Evolutionary conservation across 2,888 invertebrate genomes (phyloP), one percentile per base, ranked within the genome.

Genomic region (Acanthosepion esculentum): DNA sequence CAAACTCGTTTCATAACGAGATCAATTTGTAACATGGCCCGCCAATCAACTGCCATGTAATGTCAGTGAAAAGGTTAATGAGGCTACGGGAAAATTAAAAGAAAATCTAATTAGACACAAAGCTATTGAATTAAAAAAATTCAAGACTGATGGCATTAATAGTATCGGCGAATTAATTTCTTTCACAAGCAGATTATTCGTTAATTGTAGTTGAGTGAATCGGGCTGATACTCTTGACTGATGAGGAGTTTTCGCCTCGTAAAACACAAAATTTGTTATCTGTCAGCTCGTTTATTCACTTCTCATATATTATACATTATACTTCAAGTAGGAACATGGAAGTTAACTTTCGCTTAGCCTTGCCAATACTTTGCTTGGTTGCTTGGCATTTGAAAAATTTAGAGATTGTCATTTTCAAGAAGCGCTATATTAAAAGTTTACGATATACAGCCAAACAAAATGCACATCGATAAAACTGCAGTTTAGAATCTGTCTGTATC

Each of bases 91-190:
- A 78, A 78, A 78, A 78, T 78, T 78, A 78, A n/a, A 78, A 78
- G n/a, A n/a, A 78, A 78, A 78, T 78, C 78, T 78, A 78, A 78
- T 78, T 78, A 78, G n/a, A 78, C n/a, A 78, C 78, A 78, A n/a
- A 78, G 33, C n/a, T 78, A 78, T 78, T 78, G 78, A 78, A 59
- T 78, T 33, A 78, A 78, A 78, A 78, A 78, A 78, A n/a, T n/a
- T 12, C n/a, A n/a, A 78, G 78, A 78, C n/a, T 78, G 78, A 33
- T 78, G 78, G n/a, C 78, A 78, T 78, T n/a, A 78, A 78, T 78
- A 78, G n/a, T n/a, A 78, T 78, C 15, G 78, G 12, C 2, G n/a
- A 78, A 78, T 78, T 78, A 78, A 78, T 78, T 78, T 78, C 78
- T 78, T 78, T 78, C 78, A 78, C 78, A 12, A n/a, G 78, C n/a